Conservation (phyloP, 2,797 vertebrate species). For the Echeneis naucrates region DNA sequence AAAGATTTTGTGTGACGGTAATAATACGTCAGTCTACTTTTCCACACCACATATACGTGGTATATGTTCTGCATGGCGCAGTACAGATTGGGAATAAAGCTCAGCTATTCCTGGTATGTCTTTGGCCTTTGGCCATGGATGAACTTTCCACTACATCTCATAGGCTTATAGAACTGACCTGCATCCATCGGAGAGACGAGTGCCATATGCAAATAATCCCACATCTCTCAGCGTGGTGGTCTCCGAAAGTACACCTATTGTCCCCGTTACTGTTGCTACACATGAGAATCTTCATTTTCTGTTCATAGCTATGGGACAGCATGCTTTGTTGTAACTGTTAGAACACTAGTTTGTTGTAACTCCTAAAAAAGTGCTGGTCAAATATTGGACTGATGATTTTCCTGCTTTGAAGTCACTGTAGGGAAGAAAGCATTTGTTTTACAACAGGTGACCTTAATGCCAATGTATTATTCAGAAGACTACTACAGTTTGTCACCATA, state of each 20-base stretch:
- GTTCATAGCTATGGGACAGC: neutral
- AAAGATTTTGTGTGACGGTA: conserved; percentile 3
- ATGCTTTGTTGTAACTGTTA: neutral
- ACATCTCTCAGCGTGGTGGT: conserved; percentile 17
- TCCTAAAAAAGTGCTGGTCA: neutral
- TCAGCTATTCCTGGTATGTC: conserved; percentile 17
- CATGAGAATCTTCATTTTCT: neutral
- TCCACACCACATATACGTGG: neutral
- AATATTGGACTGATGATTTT: neutral
- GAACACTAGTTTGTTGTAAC: too few relatives aligned
- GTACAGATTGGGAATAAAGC: conserved; percentile 1
- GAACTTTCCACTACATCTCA: conserved; percentile 62
- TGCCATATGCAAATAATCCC: conserved; percentile 56
- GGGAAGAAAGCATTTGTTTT: neutral
- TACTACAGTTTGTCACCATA: conserved; percentile 11
- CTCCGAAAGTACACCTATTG: conserved; percentile 4
- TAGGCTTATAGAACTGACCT: conserved; percentile 50
- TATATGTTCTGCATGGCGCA: neutral
- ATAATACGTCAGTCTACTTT: neutral
- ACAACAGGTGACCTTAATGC: neutral
- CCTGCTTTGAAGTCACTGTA: neutral
- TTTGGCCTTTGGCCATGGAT: conserved; percentile 40
- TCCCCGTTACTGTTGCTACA: neutral
- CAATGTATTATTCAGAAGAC: neutral
- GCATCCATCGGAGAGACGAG: conserved; percentile 20